Evolutionary conservation across 2,797 vertebrate genomes (phyloP).

Genomic region (Podarcis lilfordi): DNA sequence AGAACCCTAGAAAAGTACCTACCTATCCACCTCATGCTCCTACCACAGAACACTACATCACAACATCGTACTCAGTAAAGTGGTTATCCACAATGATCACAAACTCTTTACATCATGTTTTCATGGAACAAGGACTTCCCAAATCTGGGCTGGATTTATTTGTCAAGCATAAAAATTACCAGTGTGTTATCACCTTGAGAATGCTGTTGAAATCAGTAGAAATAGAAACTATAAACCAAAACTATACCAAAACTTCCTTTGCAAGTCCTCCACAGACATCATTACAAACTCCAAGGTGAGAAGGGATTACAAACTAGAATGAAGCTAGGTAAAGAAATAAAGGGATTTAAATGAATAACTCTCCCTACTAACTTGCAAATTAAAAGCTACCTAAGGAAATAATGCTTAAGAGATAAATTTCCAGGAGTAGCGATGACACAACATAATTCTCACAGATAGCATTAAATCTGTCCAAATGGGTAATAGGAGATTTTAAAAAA

Average conservation of each 20-base stretch:
- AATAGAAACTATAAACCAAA: background rate
- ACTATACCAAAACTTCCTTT: background rate
- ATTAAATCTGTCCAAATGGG: background rate
- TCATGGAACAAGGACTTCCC: background rate
- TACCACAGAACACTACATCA: background rate
- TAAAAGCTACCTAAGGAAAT: slow-evolving; percentile 6
- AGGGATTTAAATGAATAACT: slow-evolving; percentile 2
- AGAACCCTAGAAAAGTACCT: background rate
- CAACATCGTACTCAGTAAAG: background rate
- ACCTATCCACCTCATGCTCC: background rate
- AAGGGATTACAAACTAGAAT: slow-evolving; percentile 17
- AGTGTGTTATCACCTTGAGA: background rate
- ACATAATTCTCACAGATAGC: slow-evolving; percentile 2
- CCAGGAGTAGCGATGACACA: background rate
- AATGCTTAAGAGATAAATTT: slow-evolving; percentile 1
- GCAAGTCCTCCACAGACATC: background rate
- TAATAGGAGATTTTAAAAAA: background rate
- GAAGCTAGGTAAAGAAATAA: slow-evolving; percentile 13
- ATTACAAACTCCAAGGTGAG: background rate
- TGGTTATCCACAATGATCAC: background rate
- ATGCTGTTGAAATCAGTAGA: background rate
- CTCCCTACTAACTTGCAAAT: slow-evolving; percentile 9
- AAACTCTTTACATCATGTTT: background rate
- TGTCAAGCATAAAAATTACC: background rate
- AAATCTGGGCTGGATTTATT: background rate